A percentile compares a stretch with the other conserved stretches of the same genome.
These are phyloP conservation scores for Cheilosia impressa DNA, from an alignment of 2,888 invertebrate genomes.

Conservation along the genomic window DNA sequence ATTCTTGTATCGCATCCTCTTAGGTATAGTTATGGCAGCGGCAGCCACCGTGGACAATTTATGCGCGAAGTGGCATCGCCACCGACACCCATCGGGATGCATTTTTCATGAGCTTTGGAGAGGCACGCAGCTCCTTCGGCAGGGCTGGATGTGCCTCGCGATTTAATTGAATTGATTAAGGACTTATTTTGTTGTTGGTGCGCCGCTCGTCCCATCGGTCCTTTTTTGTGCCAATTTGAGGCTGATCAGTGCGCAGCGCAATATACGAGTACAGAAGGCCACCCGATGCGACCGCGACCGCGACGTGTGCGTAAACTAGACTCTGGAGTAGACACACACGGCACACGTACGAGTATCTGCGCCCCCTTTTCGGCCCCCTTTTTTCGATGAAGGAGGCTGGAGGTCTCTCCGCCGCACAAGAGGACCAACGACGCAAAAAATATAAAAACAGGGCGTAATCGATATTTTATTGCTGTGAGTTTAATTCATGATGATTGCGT, in stretches of 20 bases:
- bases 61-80: constrained; percentile 64
- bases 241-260: background rate
- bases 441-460: constrained; percentile 65
- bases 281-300: constrained; percentile 13
- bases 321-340: background rate
- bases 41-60: constrained; percentile 50
- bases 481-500: constrained; percentile 74
- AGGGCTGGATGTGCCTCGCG: constrained; percentile 46
- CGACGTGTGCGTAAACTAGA: constrained; percentile 40
- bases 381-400: background rate
- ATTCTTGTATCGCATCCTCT: constrained; percentile 42
- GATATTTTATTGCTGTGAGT: constrained; percentile 73
- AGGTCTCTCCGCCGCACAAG: background rate
- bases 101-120: constrained; percentile 68
- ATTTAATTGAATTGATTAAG: constrained; percentile 75
- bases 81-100: constrained; percentile 67
- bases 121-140: constrained; percentile 11
- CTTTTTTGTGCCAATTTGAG: constrained; percentile 17
- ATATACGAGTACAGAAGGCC: background rate
- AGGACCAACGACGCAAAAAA: constrained; percentile 13
- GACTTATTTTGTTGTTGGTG: constrained; percentile 25
- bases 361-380: background rate
- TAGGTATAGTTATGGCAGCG: constrained; percentile 28
- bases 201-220: background rate
- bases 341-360: background rate